Base-by-base conservation (phyloP, 2,888 invertebrate genomes). In the Acanthosepion esculentum region DNA sequence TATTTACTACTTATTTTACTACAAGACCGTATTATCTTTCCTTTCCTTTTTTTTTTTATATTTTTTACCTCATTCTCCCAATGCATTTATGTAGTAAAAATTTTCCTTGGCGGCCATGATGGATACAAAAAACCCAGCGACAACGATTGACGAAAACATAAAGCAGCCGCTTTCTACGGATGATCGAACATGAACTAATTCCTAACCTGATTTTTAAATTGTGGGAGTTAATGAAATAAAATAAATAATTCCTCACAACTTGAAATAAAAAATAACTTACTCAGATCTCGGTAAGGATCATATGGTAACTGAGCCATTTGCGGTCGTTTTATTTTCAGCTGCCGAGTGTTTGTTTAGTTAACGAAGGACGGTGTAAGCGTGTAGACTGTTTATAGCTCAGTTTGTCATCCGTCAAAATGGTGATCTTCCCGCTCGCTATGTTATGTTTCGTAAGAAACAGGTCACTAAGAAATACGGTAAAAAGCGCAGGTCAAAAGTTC, bases 41-140 rank as follows among this genome's bases (percentile, higher is more conserved):
- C 91, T 91, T 91, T n/a, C 41, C 41, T 91, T 91, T 91, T 91
- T n/a, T 91, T 91, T 33, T 33, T 33, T n/a, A n/a, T 91, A 41
- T 91, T 91, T 33, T n/a, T 78, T 78, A 78, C 78, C 78, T 78
- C 78, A n/a, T 78, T 78, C 78, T n/a, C n/a, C 78, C 78, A 78
- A 78, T 78, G 78, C n/a, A n/a, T 78, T 78, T 78, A 78, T 78
- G 78, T 78, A 78, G 78, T 78, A 78, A 78, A n/a, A 78, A n/a
- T 78, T 78, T 78, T 78, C 18, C 78, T 15, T 33, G 78, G 78
- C 78, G 78, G 78, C 78, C 78, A 78, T 78, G 78, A 78, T 33
- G 33, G 78, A n/a, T 78, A n/a, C n/a, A 78, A 33, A 78, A 78
- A 78, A 78, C n/a, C n/a, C 18, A 23, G 78, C 78, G 78, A 78